A percentile compares a stretch with the other conserved stretches of the same genome.
These are phyloP conservation scores for Actias luna DNA, from an alignment of 2,888 invertebrate genomes.

Conservation along the genomic window DNA sequence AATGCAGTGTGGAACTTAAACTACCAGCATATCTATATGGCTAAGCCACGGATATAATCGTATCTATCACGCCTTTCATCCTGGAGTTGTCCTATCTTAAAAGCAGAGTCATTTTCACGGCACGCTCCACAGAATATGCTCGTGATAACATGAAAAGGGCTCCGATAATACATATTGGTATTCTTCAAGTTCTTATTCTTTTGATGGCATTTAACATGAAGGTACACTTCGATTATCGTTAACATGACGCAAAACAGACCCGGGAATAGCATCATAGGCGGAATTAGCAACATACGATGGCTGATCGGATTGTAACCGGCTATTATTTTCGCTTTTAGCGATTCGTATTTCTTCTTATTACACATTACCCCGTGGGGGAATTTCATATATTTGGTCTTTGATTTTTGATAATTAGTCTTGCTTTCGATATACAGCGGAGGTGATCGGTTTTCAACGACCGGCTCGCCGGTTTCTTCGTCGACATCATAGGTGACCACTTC, in stretches of 20 bases:
- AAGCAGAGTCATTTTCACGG: slow-evolving; percentile 82
- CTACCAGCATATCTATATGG: slow-evolving; percentile 32
- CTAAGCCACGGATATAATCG: slow-evolving; percentile 62
- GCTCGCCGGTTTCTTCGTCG: slow-evolving; percentile 80
- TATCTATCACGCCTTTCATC: slow-evolving; percentile 79
- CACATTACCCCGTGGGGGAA: slow-evolving; percentile 55
- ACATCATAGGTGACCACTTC: slow-evolving; percentile 66
- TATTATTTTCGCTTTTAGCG: slow-evolving; percentile 59
- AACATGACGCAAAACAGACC: slow-evolving; percentile 75
- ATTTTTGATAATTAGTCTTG: slow-evolving; percentile 16
- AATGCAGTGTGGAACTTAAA: not conserved
- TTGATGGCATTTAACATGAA: slow-evolving; percentile 86
- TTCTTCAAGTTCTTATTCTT: slow-evolving; percentile 83
- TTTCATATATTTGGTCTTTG: slow-evolving; percentile 35
- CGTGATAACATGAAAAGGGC: slow-evolving; percentile 85
- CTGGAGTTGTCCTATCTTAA: slow-evolving; percentile 84
- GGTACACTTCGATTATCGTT: slow-evolving; percentile 80
- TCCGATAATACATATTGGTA: slow-evolving; percentile 83
- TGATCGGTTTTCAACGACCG: slow-evolving; percentile 29
- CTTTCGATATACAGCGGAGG: slow-evolving; percentile 18
- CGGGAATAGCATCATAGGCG: slow-evolving; percentile 82
- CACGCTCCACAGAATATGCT: slow-evolving; percentile 87
- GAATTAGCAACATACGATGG: slow-evolving; percentile 80
- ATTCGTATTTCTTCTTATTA: slow-evolving; percentile 59
- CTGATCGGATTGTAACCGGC: slow-evolving; percentile 65